Evolutionary conservation across 2,888 invertebrate species (phyloP).

Genomic region (Brenthis ino): DNA sequence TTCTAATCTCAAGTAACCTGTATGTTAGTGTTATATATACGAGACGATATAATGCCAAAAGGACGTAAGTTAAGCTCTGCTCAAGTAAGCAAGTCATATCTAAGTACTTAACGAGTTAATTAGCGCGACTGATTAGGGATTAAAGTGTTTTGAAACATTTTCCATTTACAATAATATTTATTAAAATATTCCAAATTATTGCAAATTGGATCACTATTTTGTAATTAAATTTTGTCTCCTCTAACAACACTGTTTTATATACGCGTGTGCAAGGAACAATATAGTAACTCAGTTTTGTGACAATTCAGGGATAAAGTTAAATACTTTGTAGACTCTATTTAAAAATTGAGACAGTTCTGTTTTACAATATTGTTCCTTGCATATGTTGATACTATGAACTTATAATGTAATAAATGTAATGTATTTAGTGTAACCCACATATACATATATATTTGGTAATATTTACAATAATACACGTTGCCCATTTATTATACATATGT

Average conservation of each 20-base stretch:
- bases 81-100: slow-evolving; percentile 51
- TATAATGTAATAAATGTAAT: no score
- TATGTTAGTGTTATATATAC: neutral
- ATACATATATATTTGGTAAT: no score
- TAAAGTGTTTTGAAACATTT: neutral
- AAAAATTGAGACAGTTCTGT: no score
- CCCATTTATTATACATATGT: neutral
- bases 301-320: no score
- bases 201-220: slow-evolving; percentile 9
- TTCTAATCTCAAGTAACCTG: neutral
- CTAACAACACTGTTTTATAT: slow-evolving; percentile 1
- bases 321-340: no score
- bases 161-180: neutral
- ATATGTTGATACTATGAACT: no score
- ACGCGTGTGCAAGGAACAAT: no score
- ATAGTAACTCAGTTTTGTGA: no score
- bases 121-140: slow-evolving; percentile 27
- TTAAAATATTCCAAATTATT: slow-evolving; percentile 3
- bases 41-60: slow-evolving; percentile 31
- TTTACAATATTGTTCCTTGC: no score
- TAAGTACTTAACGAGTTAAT: slow-evolving; percentile 36
- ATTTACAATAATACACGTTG: neutral
- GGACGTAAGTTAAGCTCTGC: slow-evolving; percentile 43
- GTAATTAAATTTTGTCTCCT: slow-evolving; percentile 5
- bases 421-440: no score